These are phyloP conservation scores for Ganaspis sp. DNA, from an alignment of 1,140 invertebrate species.

Conservation along the genomic window DNA sequence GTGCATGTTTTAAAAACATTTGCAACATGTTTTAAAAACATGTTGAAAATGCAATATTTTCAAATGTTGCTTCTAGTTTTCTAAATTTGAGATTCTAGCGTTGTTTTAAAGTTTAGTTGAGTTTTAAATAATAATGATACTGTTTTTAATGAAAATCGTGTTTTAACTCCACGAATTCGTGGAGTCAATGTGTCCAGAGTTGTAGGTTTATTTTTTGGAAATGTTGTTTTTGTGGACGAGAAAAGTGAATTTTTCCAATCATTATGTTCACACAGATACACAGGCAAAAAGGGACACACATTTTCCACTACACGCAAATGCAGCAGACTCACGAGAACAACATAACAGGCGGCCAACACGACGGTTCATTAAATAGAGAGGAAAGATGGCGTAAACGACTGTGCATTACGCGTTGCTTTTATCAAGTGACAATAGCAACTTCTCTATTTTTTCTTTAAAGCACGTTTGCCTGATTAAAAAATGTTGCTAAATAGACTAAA, in stretches of 20 bases:
- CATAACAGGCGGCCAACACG: constrained; percentile 27
- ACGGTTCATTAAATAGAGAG: constrained; percentile 42
- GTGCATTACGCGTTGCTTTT: background rate
- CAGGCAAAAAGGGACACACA: background rate
- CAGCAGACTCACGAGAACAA: background rate
- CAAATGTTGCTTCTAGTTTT: too few relatives aligned
- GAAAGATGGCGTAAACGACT: constrained; percentile 47
- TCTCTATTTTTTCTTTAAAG: background rate
- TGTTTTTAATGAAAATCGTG: too few relatives aligned
- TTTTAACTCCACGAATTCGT: too few relatives aligned
- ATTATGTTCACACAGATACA: background rate
- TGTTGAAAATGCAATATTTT: too few relatives aligned
- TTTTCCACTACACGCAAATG: background rate
- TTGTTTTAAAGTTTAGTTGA: too few relatives aligned
- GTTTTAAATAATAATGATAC: too few relatives aligned
- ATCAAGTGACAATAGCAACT: background rate
- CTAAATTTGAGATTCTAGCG: too few relatives aligned
- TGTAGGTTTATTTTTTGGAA: background rate
- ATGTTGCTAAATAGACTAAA: too few relatives aligned
- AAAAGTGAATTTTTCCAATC: background rate
- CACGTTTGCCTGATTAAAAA: too few relatives aligned
- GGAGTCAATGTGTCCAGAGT: background rate
- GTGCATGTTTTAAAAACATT: too few relatives aligned
- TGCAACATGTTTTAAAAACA: too few relatives aligned
- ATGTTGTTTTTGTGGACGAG: background rate